phyloP scores from a whole-genome alignment of 1,140 invertebrate genomes.

The Lordiphosa collinella region DNA sequence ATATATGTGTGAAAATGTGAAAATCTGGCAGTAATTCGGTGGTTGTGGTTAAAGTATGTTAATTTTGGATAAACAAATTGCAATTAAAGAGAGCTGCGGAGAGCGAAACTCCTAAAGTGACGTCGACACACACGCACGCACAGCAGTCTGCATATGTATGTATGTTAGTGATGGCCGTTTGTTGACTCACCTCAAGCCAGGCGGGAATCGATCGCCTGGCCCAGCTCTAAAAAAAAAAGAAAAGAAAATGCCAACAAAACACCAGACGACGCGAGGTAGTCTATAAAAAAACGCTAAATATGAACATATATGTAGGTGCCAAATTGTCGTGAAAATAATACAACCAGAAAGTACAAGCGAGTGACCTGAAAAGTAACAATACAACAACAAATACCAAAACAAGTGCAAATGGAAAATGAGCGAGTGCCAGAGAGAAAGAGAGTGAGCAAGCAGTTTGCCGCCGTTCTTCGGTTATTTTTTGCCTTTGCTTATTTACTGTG shows the following conservation, averaged over 20 bases:
- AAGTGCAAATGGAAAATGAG: neutral
- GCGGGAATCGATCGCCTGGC: conserved; percentile 6
- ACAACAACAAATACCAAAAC: conserved; percentile 9
- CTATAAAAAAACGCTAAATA: neutral
- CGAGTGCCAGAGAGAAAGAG: neutral
- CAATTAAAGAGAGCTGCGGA: neutral
- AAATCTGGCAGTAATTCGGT: no score
- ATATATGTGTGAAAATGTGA: neutral
- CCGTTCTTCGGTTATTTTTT: neutral
- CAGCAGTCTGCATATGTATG: neutral
- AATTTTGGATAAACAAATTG: neutral
- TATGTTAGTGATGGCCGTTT: conserved; percentile 9
- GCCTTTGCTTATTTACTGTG: conserved; percentile 8
- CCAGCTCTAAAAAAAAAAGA: conserved; percentile 7
- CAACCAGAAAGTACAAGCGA: neutral
- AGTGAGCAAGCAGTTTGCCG: neutral
- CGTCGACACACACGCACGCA: conserved; percentile 3
- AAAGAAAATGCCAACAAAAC: conserved; percentile 1
- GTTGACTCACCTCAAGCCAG: conserved; percentile 6
- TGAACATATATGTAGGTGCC: neutral
- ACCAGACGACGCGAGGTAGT: neutral
- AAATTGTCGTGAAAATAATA: neutral
- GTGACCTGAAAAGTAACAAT: conserved; percentile 9
- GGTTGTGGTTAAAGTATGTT: no score
- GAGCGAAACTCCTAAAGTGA: conserved; percentile 10